Evolutionary conservation across 2,797 vertebrate species (phyloP).

Genomic region (Cuniculus paca): DNA sequence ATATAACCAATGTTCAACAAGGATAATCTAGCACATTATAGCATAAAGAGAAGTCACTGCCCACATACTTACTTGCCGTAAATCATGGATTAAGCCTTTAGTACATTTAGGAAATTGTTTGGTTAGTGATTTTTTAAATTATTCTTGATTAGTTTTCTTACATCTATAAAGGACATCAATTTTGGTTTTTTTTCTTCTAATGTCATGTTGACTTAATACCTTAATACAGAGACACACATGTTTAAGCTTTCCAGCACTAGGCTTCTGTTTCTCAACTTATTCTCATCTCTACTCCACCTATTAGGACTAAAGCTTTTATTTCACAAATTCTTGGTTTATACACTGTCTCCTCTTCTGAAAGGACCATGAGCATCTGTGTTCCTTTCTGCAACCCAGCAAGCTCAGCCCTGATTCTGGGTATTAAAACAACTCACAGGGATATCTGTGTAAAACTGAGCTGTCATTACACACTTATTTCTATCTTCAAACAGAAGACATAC

Average conservation of each 20-base stretch:
- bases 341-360: not conserved
- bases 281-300: conserved; percentile 12
- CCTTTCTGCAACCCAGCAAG: not conserved
- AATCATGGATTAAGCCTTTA: not conserved
- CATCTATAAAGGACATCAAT: not conserved
- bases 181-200: not conserved
- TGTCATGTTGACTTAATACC: not conserved
- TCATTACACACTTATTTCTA: not conserved
- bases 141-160: conserved; percentile 14
- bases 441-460: not conserved
- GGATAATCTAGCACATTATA: not conserved
- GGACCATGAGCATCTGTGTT: not conserved
- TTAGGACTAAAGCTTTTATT: not conserved
- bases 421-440: not conserved
- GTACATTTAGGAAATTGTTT: not conserved
- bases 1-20: conserved; percentile 25
- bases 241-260: not conserved
- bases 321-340: not conserved
- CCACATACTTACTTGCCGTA: not conserved
- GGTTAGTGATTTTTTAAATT: not conserved
- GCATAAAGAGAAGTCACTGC: not conserved
- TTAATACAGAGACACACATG: not conserved
- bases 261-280: not conserved
- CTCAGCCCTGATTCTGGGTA: not conserved
- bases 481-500: not conserved